phyloP scores from a whole-genome alignment of 2,113 vertebrate species.

The Petromus typicus region DNA sequence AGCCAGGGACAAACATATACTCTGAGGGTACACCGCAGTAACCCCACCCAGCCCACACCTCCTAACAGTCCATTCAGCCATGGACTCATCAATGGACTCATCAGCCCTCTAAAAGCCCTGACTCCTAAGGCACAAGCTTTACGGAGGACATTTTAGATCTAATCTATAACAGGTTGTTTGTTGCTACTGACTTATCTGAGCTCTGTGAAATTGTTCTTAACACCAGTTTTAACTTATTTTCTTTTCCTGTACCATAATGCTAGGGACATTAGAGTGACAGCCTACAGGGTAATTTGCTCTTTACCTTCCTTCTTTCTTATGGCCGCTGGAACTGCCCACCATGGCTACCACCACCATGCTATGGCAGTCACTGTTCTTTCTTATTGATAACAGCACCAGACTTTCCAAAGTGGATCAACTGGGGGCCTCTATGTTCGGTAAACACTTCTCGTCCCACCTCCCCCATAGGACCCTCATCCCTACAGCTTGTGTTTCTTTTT shows the following conservation, averaged over 20 bases:
- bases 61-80: background rate
- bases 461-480: background rate
- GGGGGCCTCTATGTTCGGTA: background rate
- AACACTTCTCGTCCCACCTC: background rate
- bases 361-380: background rate
- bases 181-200: background rate
- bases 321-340: background rate
- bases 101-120: background rate
- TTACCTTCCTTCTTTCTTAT: background rate
- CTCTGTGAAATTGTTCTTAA: background rate
- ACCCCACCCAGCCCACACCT: background rate
- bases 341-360: too few relatives aligned
- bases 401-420: background rate
- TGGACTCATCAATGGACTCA: background rate
- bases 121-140: background rate
- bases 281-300: background rate
- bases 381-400: background rate
- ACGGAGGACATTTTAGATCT: background rate
- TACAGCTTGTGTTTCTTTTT: background rate
- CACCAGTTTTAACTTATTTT: constrained; percentile 17
- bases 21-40: background rate
- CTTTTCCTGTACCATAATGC: background rate
- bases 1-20: background rate
- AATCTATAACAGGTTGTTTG: background rate
- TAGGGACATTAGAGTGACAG: background rate